A percentile compares a stretch with the other conserved stretches of the same genome.
Conservation (phyloP, 1,140 invertebrate genomes). For the Hycleus cichorii region DNA sequence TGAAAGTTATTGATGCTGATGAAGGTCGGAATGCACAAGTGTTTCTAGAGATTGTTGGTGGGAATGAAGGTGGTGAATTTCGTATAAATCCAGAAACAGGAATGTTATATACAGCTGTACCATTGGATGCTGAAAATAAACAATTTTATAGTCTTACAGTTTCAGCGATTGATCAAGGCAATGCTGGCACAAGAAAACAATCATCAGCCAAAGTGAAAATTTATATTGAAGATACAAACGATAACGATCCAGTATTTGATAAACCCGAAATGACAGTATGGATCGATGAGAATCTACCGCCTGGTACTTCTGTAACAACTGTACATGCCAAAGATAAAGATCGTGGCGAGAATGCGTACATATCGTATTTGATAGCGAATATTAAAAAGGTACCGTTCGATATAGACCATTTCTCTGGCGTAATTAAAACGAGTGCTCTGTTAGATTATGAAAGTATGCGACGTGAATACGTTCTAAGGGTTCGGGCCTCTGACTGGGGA, state of each 20-base stretch:
- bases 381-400: conserved; percentile 85
- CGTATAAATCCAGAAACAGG: conserved; percentile 80
- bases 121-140: conserved; percentile 81
- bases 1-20: conserved; percentile 81
- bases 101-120: conserved; percentile 76
- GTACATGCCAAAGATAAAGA: conserved; percentile 82
- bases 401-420: conserved; percentile 90
- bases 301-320: conserved; percentile 72
- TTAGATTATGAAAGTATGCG: conserved; percentile 90
- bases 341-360: conserved; percentile 88
- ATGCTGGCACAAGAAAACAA: conserved; percentile 72
- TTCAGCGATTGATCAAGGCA: conserved; percentile 82
- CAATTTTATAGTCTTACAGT: conserved; percentile 86
- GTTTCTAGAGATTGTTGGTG: conserved; percentile 81
- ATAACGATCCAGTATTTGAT: conserved; percentile 86
- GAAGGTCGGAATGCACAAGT: conserved; percentile 75
- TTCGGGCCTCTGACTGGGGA: conserved; percentile 94
- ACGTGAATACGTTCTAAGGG: conserved; percentile 67
- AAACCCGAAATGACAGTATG: conserved; percentile 55
- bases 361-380: conserved; percentile 90
- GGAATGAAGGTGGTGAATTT: conserved; percentile 86
- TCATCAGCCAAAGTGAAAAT: conserved; percentile 87
- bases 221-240: conserved; percentile 80
- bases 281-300: conserved; percentile 80
- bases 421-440: conserved; percentile 70